A percentile compares a stretch with the other conserved stretches of the same genome.
phyloP scores from a whole-genome alignment of 2,888 invertebrate genomes.

The Luffia ferchaultella region DNA sequence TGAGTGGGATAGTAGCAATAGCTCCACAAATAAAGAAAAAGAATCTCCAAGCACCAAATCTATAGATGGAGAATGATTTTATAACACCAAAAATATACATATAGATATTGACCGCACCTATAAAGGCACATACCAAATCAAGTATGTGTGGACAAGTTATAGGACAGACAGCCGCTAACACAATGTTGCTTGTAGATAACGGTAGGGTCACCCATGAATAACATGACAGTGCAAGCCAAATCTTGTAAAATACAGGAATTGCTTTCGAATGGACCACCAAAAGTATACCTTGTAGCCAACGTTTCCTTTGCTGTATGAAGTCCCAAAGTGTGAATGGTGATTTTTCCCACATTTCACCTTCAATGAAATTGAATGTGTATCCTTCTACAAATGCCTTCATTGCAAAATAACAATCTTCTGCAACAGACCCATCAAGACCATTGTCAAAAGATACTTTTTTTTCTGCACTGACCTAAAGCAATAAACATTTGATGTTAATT shows the following conservation, averaged over 20 bases:
- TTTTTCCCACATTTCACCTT: constrained; percentile 99
- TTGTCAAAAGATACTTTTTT: constrained; percentile 94
- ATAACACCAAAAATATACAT: constrained; percentile 99
- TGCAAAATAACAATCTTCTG: constrained; percentile 97
- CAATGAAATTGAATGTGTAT: constrained; percentile 93
- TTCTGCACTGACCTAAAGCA: constrained; percentile 85
- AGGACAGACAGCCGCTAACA: constrained; percentile 85
- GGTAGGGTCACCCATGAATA: constrained; percentile 98
- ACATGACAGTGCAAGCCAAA: constrained; percentile 85
- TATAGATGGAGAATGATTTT: constrained; percentile 91
- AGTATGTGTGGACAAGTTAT: constrained; percentile 85
- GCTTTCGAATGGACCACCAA: constrained; percentile 87
- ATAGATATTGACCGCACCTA: constrained; percentile 93
- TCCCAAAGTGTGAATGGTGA: constrained; percentile 95
- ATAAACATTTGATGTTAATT: constrained; percentile 1
- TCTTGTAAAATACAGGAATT: constrained; percentile 81
- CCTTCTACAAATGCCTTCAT: constrained; percentile 94
- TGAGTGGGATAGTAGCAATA: constrained; percentile 90
- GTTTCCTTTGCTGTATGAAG: constrained; percentile 94
- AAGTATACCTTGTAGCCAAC: constrained; percentile 94
- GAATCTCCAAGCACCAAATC: constrained; percentile 83
- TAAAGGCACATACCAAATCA: constrained; percentile 89
- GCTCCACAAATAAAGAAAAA: constrained; percentile 85
- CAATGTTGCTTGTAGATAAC: constrained; percentile 87
- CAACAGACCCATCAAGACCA: constrained; percentile 96